Evolutionary conservation across 2,888 invertebrate species (phyloP).

Genomic region (Nephrotoma flavescens): DNA sequence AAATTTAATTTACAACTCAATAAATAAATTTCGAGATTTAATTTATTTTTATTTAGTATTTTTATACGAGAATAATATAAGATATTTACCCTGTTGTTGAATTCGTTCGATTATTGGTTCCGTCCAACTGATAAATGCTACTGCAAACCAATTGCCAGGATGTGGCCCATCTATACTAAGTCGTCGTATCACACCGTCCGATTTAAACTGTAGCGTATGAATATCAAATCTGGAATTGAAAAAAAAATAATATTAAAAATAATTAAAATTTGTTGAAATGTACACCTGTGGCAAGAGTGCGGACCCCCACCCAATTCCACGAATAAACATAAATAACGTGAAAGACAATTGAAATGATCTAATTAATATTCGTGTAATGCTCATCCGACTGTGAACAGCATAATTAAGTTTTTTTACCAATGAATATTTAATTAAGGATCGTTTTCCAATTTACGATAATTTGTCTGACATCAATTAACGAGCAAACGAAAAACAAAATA

Average conservation of each 20-base stretch:
- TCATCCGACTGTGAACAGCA: not conserved
- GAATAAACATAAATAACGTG: constrained; percentile 5
- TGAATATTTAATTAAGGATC: no score
- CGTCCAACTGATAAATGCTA: constrained; percentile 62
- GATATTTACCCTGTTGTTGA: constrained; percentile 51
- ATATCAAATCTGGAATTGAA: constrained; percentile 31
- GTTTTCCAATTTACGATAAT: no score
- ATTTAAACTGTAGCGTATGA: constrained; percentile 42
- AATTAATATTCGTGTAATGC: not conserved
- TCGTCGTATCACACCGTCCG: constrained; percentile 43
- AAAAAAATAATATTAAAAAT: not conserved
- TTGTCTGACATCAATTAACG: no score
- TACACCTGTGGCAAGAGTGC: no score
- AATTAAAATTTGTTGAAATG: not conserved
- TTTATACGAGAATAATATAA: constrained; percentile 10
- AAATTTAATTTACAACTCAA: not conserved
- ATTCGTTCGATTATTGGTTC: constrained; percentile 58
- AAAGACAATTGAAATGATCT: constrained; percentile 6
- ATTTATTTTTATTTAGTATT: not conserved
- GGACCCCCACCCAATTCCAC: not conserved
- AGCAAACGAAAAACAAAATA: no score
- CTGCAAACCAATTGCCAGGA: constrained; percentile 66
- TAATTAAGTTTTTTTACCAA: not conserved
- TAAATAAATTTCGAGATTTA: not conserved
- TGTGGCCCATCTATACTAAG: constrained; percentile 48